phyloP scores from a whole-genome alignment of 2,797 vertebrate species.

The Arnoldichthys spilopterus region DNA sequence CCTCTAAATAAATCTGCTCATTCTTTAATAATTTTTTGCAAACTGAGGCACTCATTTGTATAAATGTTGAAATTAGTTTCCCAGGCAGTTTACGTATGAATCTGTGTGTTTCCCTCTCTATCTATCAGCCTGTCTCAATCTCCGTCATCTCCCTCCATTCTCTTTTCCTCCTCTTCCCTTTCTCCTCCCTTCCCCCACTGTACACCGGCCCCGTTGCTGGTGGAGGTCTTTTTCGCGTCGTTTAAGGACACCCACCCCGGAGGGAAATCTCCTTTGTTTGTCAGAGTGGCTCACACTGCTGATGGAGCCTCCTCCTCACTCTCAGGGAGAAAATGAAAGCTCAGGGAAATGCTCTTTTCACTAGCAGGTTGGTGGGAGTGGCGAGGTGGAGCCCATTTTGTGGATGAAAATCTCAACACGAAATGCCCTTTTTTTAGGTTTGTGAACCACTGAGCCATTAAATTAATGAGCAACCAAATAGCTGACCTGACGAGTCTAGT shows the following conservation, averaged over 20 bases:
- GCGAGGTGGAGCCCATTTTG: not conserved
- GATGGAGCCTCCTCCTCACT: constrained; percentile 39
- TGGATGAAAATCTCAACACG: constrained; percentile 5
- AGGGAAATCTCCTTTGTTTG: constrained; percentile 71
- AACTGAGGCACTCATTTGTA: not conserved
- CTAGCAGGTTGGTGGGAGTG: constrained; percentile 25
- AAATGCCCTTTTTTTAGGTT: constrained; percentile 1
- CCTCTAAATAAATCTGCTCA: too few relatives aligned
- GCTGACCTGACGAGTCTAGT: not conserved
- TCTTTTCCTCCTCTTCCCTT: constrained; percentile 25
- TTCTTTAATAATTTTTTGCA: not conserved
- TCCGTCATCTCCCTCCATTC: constrained; percentile 12
- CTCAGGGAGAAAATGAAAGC: constrained; percentile 33
- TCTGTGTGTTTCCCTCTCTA: not conserved
- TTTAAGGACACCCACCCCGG: constrained; percentile 61
- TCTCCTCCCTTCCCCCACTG: constrained; percentile 25
- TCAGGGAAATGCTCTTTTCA: constrained; percentile 41
- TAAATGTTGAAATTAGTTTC: not conserved
- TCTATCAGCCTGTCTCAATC: constrained; percentile 22
- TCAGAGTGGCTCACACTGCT: constrained; percentile 40
- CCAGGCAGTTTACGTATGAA: not conserved
- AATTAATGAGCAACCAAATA: constrained; percentile 11
- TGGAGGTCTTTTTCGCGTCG: constrained; percentile 62
- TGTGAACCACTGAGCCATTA: not conserved
- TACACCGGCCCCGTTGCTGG: constrained; percentile 62